A percentile compares a stretch with the other conserved stretches of the same genome.
Conservation (phyloP, 1,140 invertebrate species). For the Nomia melanderi region DNA sequence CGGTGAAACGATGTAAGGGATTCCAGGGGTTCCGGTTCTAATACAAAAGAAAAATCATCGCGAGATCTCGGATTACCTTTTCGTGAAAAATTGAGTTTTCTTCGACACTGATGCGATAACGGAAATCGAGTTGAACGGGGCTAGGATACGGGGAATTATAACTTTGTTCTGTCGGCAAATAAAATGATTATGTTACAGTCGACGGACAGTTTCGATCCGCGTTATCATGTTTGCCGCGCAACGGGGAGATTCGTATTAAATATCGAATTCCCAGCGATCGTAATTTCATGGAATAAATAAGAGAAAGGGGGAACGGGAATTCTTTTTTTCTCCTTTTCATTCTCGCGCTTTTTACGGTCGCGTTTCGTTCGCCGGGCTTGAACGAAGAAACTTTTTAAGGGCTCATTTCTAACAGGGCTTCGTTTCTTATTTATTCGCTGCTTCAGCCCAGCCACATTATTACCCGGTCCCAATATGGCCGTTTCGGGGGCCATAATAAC, state of each 20-base stretch:
- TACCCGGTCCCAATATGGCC: constrained; percentile 28
- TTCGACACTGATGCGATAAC: too few species aligned
- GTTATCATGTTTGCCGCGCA: too few species aligned
- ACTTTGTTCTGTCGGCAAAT: too few species aligned
- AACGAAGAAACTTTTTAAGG: constrained; percentile 23
- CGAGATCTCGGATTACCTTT: too few species aligned
- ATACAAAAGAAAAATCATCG: too few species aligned
- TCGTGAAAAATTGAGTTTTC: too few species aligned
- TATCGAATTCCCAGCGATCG: background rate
- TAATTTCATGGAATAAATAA: background rate
- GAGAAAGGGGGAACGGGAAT: background rate
- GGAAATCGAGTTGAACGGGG: too few species aligned
- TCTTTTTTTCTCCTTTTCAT: background rate
- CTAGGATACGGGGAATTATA: too few species aligned
- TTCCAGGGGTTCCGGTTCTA: too few species aligned
- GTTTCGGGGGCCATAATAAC: constrained; percentile 30
- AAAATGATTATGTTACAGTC: background rate
- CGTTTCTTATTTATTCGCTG: constrained; percentile 36
- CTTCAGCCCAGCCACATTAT: constrained; percentile 27
- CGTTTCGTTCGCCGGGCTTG: background rate
- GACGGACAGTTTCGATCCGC: background rate
- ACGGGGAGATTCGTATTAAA: background rate
- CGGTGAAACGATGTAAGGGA: too few species aligned
- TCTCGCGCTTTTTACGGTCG: background rate
- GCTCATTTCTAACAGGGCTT: constrained; percentile 24